These are phyloP conservation scores for Cosmia trapezina DNA, from an alignment of 2,888 invertebrate genomes.

Conservation along the genomic window DNA sequence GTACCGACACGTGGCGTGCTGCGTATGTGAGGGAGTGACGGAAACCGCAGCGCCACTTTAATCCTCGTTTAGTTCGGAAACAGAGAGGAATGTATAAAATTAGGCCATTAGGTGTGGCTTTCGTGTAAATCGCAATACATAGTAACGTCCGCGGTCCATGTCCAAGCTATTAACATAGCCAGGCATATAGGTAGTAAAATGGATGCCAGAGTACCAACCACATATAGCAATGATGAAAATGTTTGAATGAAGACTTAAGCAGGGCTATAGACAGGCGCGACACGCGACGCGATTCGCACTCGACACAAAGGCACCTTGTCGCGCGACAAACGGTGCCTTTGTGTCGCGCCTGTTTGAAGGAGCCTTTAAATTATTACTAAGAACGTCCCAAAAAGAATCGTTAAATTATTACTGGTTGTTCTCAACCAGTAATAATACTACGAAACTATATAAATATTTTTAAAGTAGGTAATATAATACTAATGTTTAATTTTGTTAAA, in stretches of 20 bases:
- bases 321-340: too few relatives aligned
- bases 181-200: not conserved
- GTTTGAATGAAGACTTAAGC: not conserved
- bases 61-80: constrained; percentile 10
- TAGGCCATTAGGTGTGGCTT: constrained; percentile 30
- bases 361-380: constrained; percentile 1
- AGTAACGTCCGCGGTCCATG: not conserved
- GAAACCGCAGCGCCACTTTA: constrained; percentile 23
- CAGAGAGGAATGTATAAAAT: constrained; percentile 4
- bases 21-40: constrained; percentile 13
- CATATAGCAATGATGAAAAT: not conserved
- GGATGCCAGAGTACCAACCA: not conserved
- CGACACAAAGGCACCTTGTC: too few relatives aligned
- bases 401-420: too few relatives aligned
- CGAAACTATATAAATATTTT: not conserved
- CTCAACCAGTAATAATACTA: too few relatives aligned
- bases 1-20: not conserved
- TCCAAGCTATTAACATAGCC: not conserved
- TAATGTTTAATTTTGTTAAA: constrained; percentile 1
- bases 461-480: not conserved
- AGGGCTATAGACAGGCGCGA: not conserved
- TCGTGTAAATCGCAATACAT: constrained; percentile 11
- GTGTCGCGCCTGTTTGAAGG: too few relatives aligned
- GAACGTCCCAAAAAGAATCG: not conserved
- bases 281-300: too few relatives aligned